These are phyloP conservation scores for Deilephila elpenor DNA, from an alignment of 2,888 invertebrate genomes.

Conservation along the genomic window DNA sequence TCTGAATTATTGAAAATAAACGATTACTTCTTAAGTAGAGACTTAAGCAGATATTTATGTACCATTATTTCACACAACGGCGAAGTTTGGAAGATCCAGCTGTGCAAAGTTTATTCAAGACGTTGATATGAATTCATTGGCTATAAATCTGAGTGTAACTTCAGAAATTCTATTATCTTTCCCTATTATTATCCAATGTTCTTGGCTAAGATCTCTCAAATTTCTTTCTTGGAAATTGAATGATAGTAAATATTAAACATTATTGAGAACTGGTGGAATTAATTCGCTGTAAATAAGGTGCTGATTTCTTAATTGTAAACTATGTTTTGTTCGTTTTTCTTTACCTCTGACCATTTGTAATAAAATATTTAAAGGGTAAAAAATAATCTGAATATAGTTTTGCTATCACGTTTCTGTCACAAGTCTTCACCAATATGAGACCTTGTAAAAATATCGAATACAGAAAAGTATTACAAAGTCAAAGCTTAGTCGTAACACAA, in stretches of 20 bases:
- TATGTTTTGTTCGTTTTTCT: not conserved
- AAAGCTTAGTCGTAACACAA: no score
- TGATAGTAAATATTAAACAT: not conserved
- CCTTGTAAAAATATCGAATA: no score
- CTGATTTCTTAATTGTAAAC: not conserved
- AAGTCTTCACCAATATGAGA: no score
- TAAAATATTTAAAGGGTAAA: no score
- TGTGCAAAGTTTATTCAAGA: constrained; percentile 4
- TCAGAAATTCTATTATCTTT: constrained; percentile 3
- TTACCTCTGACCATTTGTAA: no score
- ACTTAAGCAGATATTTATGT: not conserved
- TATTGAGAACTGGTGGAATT: not conserved
- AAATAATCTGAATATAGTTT: no score
- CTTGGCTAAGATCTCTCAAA: not conserved
- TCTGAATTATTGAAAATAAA: not conserved
- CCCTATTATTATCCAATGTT: not conserved
- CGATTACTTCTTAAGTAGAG: not conserved
- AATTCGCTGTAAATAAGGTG: not conserved
- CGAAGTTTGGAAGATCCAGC: constrained; percentile 2
- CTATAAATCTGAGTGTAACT: constrained; percentile 10
- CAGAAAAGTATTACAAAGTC: no score
- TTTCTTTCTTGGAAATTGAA: not conserved
- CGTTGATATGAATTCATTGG: constrained; percentile 2
- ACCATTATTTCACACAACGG: constrained; percentile 1
- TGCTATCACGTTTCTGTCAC: no score